Evolutionary conservation across 1,140 invertebrate genomes (phyloP), one percentile per base, ranked within the genome.

Genomic region (Ips typographus): DNA sequence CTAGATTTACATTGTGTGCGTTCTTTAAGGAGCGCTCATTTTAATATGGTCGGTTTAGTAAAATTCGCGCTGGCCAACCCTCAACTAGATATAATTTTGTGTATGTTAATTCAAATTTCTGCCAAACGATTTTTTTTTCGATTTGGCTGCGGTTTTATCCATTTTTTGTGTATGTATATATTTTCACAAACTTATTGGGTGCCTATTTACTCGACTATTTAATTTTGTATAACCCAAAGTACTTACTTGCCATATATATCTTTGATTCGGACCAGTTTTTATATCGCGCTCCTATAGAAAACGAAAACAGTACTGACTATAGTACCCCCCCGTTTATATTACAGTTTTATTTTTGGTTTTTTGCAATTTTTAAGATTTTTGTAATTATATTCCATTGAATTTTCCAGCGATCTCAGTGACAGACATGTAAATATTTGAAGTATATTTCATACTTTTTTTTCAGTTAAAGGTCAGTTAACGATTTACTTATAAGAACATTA

Each of bases 371-470:
- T 70, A 70, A 70, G 62, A 65, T 68, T 70, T 67, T 60, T 76
- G 74, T 77, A 76, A 74, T 77, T 77, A 72, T 73, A 75, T 74
- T 77, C 73, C 75, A 75, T 74, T 75, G 68, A 71, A 70, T 77
- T 76, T 77, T 77, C 75, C 75, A 77, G 74, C 71, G 76, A 77
- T 77, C 76, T 77, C 76, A 77, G 62, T 72, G 70, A 70, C 60
- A 73, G 73, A 74, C 71, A 75, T 76, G 75, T 77, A 77, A 72
- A 77, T 77, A 77, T 68, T 71, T 47, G 70, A 71, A 69, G 61
- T 63, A 59, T 65, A 70, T 72, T 70, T 53, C 56, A 70, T 63
- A 57, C 64, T 73, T 75, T 74, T 60, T 65, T 75, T 77, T 75
- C 70, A 71, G 68, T 68, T 74, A 72, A 77, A 75, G 75, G 77